Evolutionary conservation across 2,888 invertebrate species (phyloP).

Genomic region (Amphipoea lucens): DNA sequence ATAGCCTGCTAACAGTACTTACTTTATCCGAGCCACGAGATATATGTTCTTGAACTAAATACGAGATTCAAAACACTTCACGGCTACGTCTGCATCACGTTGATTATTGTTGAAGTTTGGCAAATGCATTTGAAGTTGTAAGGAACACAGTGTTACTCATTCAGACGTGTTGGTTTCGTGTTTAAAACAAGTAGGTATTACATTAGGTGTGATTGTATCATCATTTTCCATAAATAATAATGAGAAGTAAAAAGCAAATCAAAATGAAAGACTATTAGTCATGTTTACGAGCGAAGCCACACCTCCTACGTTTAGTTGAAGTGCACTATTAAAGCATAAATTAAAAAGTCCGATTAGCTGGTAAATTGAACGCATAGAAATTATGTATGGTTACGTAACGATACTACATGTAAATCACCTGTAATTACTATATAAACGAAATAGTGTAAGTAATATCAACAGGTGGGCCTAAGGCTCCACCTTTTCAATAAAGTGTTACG

Average conservation of each 20-base stretch:
- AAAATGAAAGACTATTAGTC: constrained; percentile 64
- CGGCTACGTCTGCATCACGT: constrained; percentile 31
- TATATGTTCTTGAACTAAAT: constrained; percentile 64
- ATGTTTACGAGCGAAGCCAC: constrained; percentile 68
- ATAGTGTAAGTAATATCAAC: constrained; percentile 63
- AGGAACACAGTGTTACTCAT: constrained; percentile 10
- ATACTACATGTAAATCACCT: constrained; percentile 73
- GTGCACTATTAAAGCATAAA: constrained; percentile 75
- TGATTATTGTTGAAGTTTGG: constrained; percentile 34
- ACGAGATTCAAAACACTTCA: constrained; percentile 52
- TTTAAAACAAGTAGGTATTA: constrained; percentile 28
- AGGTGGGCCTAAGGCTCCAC: constrained; percentile 65
- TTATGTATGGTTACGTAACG: constrained; percentile 74
- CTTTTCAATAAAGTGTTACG: constrained; percentile 63
- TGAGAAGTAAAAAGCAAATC: constrained; percentile 54
- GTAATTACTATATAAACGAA: constrained; percentile 67
- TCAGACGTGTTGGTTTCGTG: background rate
- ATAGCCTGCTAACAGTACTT: constrained; percentile 53
- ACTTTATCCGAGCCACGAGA: constrained; percentile 39
- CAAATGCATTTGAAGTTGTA: constrained; percentile 15
- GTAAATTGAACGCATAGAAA: constrained; percentile 73
- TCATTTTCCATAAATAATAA: constrained; percentile 42
- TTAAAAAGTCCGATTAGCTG: constrained; percentile 72
- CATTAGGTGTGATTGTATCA: constrained; percentile 28
- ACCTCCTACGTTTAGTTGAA: constrained; percentile 68